phyloP scores from a whole-genome alignment of 2,113 vertebrate species.

The Anarrhichthys ocellatus region DNA sequence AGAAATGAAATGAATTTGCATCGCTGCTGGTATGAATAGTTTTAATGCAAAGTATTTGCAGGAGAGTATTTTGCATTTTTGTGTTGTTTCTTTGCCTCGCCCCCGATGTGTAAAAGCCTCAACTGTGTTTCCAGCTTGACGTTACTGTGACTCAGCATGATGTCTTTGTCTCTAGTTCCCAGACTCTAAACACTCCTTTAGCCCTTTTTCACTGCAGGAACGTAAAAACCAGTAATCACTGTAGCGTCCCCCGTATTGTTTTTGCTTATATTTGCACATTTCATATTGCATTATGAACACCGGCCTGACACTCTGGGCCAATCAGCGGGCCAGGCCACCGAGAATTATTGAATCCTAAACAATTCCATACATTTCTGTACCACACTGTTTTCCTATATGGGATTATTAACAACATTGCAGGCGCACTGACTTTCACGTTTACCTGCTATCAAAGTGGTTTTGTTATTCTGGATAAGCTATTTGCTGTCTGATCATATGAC shows the following conservation, averaged over 20 bases:
- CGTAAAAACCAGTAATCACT: neutral
- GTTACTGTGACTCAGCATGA: neutral
- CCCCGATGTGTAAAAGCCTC: too few species aligned
- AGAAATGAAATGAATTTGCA: too few species aligned
- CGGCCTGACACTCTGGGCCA: too few species aligned
- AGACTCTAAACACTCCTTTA: neutral
- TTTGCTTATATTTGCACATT: neutral
- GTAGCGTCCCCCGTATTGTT: neutral
- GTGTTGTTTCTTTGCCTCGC: too few species aligned
- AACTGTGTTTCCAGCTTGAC: neutral
- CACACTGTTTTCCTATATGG: neutral
- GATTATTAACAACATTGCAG: neutral
- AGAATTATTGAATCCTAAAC: neutral
- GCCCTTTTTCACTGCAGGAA: neutral
- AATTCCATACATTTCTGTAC: neutral
- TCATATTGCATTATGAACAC: neutral
- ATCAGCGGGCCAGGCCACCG: too few species aligned
- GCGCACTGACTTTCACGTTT: neutral
- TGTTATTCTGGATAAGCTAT: neutral
- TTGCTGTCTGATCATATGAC: neutral
- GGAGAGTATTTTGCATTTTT: too few species aligned
- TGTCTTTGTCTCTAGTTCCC: too few species aligned
- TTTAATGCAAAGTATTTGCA: too few species aligned
- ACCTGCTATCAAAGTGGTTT: neutral
- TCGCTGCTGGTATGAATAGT: too few species aligned